Evolutionary conservation across 2,113 vertebrate species (phyloP).

Genomic region (Odocoileus virginianus): DNA sequence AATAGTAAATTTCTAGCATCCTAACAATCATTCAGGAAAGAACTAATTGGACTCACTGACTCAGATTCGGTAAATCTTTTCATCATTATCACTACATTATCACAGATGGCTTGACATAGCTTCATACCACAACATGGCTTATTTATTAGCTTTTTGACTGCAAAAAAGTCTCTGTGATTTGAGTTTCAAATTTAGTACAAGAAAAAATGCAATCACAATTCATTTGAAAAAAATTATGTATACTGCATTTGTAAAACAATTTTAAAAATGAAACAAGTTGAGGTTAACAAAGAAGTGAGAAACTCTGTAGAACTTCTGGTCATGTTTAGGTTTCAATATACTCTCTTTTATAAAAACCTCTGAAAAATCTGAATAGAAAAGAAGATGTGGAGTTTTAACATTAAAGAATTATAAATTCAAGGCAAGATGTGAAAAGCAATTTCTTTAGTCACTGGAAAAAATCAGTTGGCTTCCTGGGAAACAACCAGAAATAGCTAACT

Average conservation of each 20-base stretch:
- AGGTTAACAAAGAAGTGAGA: neutral
- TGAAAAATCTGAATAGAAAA: neutral
- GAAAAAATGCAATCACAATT: neutral
- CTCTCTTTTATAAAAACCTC: neutral
- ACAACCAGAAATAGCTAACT: neutral
- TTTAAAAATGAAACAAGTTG: neutral
- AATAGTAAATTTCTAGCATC: slow-evolving; percentile 52
- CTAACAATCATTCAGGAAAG: slow-evolving; percentile 38
- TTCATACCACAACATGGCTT: neutral
- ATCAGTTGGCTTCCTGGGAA: neutral
- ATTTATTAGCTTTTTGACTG: neutral
- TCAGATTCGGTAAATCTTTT: slow-evolving; percentile 34
- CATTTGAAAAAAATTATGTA: neutral
- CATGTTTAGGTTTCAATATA: neutral
- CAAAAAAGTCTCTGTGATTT: neutral
- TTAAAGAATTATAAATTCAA: neutral
- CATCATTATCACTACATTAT: neutral
- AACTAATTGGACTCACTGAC: neutral
- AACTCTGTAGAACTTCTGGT: neutral
- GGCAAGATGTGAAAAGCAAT: neutral
- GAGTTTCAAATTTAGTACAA: neutral
- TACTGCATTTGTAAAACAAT: neutral
- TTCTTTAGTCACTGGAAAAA: neutral
- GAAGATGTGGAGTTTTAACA: neutral
- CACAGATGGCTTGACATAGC: neutral